Percentiles rank a stretch among this genome's conserved stretches.
Conservation (phyloP, 2,113 vertebrate genomes). For the Patagioenas fasciata region DNA sequence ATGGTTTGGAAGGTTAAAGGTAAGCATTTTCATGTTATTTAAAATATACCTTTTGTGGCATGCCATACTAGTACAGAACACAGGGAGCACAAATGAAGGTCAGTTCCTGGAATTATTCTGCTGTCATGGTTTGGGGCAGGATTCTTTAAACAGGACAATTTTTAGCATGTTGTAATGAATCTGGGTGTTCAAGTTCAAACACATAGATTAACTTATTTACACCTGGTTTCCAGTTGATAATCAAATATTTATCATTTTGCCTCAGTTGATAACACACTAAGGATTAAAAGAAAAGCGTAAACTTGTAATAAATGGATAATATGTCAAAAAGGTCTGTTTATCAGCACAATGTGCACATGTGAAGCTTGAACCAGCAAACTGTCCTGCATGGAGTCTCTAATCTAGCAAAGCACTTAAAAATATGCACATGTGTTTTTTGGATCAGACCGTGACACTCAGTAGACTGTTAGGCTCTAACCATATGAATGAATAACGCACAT, state of each 20-base stretch:
- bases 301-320: background rate
- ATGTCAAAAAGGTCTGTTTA: background rate
- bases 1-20: background rate
- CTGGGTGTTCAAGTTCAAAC: background rate
- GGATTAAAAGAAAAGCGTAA: background rate
- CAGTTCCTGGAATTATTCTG: background rate
- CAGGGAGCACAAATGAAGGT: background rate
- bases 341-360: background rate
- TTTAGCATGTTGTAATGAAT: background rate
- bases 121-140: background rate
- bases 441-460: background rate
- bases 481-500: background rate
- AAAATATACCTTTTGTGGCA: background rate
- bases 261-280: background rate
- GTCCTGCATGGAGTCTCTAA: background rate
- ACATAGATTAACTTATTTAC: background rate
- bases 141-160: background rate
- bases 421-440: background rate
- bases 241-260: background rate
- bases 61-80: background rate
- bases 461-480: background rate
- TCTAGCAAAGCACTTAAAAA: background rate
- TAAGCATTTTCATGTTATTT: background rate
- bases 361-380: background rate
- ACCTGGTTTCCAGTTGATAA: background rate